These are phyloP conservation scores for Polydesmus complanatus DNA, from an alignment of 2,888 invertebrate species.

Conservation along the genomic window DNA sequence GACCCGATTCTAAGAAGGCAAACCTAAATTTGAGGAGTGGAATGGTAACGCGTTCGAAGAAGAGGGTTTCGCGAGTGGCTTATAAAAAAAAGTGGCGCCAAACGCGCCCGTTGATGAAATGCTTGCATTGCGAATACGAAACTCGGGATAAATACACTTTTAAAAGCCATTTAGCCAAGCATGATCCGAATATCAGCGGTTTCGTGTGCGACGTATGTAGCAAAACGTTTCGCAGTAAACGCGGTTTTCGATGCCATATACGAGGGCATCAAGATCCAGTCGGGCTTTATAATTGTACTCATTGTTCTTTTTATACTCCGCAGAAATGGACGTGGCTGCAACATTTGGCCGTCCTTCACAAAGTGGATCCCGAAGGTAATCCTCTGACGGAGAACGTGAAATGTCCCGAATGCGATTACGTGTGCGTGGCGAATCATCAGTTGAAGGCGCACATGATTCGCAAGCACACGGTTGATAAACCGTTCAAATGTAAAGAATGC, in stretches of 20 bases:
- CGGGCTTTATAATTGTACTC: constrained; percentile 17
- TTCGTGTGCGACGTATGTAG: constrained; percentile 21
- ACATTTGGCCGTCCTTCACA: constrained; percentile 25
- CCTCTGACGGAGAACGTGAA: constrained; percentile 19
- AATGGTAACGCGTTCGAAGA: neutral
- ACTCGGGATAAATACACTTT: constrained; percentile 8
- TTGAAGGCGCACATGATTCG: constrained; percentile 24
- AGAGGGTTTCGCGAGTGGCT: neutral
- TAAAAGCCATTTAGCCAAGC: constrained; percentile 8
- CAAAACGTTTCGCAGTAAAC: constrained; percentile 23
- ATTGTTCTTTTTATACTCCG: constrained; percentile 18
- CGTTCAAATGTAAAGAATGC: constrained; percentile 24
- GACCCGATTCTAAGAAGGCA: neutral
- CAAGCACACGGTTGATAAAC: constrained; percentile 21
- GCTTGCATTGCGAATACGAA: constrained; percentile 2
- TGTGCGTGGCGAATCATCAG: constrained; percentile 23
- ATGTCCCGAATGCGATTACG: constrained; percentile 11
- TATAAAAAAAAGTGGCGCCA: neutral
- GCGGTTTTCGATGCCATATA: constrained; percentile 12
- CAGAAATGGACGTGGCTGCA: constrained; percentile 24
- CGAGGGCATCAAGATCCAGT: constrained; percentile 21
- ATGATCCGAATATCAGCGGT: constrained; percentile 3
- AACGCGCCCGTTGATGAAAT: neutral
- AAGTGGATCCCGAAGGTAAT: constrained; percentile 22
- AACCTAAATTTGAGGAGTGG: neutral